Base-by-base conservation (phyloP, 2,797 vertebrate genomes). In the Kryptopterus vitreolus region DNA sequence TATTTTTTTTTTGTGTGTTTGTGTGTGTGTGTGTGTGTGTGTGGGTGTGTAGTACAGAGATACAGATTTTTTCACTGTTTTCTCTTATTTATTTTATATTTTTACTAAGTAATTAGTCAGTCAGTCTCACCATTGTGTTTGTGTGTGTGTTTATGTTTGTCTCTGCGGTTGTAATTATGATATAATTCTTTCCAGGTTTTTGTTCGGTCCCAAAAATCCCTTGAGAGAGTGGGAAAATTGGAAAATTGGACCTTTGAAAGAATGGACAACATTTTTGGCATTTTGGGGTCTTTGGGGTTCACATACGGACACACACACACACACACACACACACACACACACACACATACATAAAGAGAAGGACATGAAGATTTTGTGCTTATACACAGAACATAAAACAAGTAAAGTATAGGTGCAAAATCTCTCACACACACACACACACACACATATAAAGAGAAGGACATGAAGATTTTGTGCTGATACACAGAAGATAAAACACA, bases 101-200 rank as follows among this genome's bases (percentile, higher is more conserved):
- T 65, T 38, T 43, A 35, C 35, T 43, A 35, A 43, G 22, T 43
- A 66, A 66, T 35, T 38, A 24, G 8, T 46, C 65, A 24, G 8
- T 46, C 7, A 3, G 5, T 46, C 12, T 65, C 16, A 12, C 15
- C 11, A 43, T 10, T 10, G 8, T 43, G 68, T 46, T 46, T 70
- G 24, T 70, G 66, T 70, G 68, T 70, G 48, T 71, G 70, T 65
- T 52, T 53, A 33, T 53, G 61, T 50, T 53, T 50, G 46, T 63
- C 20, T 65, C 26, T 3, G 11, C 3, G 65, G 18, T 31, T 53
- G 29, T 52, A 52, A 77, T 79, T 62, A 79, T 4, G 46, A 72
- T 48, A 46, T 79, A 79, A 79, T 63, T 38, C 78, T 53, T 73
- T 61, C 57, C 78, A 79, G n/a, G 69, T 58, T 59, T 53, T 58